Base-by-base conservation (phyloP, 92 coral and sea anemone genomes). In the Pocillopora meandrina region DNA sequence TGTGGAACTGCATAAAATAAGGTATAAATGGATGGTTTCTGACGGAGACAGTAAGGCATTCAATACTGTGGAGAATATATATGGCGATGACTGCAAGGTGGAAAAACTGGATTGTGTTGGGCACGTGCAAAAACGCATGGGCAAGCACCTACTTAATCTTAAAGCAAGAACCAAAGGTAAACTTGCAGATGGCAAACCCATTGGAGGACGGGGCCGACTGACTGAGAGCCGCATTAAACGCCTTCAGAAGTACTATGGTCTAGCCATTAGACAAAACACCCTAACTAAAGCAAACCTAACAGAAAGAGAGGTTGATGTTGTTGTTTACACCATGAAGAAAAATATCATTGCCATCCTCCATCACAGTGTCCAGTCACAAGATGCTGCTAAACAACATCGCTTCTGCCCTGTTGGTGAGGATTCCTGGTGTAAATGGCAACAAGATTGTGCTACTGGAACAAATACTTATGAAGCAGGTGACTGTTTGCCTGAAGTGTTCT, bases 281-380 rank as follows among this genome's bases (percentile, higher is more conserved):
- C 13, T 79, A 12, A 9, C 61, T 36, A 79, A 56, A 10, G 57
- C 83, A 61, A 49, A 79, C 73, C 83, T 72, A 67, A 81, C 85
- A 61, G 77, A 49, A 35, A 67, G 23, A 21, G 85, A 81, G 62
- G 76, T 81, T 81, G 71, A 67, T 67, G 63, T 80, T 33, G 75
- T 74, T 63, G 84, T 81, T 67, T 67, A 81, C 65, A 81, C 77
- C 76, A 68, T 68, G 76, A 81, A 81, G 65, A 81, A 81, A 68
- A 81, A 81, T 69, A 81, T 69, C 62, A 81, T 68, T 0, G n/a
- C n/a, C n/a, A n/a, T n/a, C n/a, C n/a, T n/a, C n/a, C n/a, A n/a
- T n/a, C n/a, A n/a, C n/a, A n/a, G n/a, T n/a, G n/a, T n/a, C n/a
- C n/a, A n/a, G n/a, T n/a, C n/a, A n/a, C n/a, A n/a, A n/a, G n/a